These are phyloP conservation scores for Caenorhabditis sp. DNA, from an alignment of 2,888 invertebrate genomes.

Conservation along the genomic window DNA sequence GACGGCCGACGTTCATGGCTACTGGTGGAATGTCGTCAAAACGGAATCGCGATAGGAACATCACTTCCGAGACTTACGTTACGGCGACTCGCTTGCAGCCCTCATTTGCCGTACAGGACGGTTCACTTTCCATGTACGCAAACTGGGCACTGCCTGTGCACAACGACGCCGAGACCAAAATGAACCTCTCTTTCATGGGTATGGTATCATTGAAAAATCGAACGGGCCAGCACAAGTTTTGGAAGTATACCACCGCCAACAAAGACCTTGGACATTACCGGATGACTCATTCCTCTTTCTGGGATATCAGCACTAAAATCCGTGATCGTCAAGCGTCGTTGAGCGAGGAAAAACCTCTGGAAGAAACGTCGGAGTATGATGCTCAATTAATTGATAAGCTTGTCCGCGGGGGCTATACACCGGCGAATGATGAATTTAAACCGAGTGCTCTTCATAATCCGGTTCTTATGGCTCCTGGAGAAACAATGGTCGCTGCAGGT, in stretches of 20 bases:
- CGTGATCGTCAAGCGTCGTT: constrained; percentile 28
- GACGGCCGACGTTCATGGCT: constrained; percentile 55
- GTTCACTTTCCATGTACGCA: constrained; percentile 92
- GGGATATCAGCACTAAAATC: constrained; percentile 60
- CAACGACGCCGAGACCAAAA: constrained; percentile 63
- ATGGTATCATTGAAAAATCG: constrained; percentile 58
- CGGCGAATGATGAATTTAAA: too few relatives aligned
- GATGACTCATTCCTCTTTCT: constrained; percentile 77
- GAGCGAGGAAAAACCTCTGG: constrained; percentile 21
- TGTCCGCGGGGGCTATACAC: not conserved
- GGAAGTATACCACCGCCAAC: constrained; percentile 61
- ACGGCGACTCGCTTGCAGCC: constrained; percentile 94
- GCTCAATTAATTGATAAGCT: constrained; percentile 34
- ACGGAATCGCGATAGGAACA: constrained; percentile 47
- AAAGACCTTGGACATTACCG: constrained; percentile 60
- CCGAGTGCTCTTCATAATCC: too few relatives aligned
- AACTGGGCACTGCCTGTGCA: constrained; percentile 83
- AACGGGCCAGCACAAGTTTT: constrained; percentile 59
- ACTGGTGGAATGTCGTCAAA: constrained; percentile 21
- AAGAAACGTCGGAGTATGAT: constrained; percentile 22
- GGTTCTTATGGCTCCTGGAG: constrained; percentile 8
- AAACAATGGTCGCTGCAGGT: not conserved
- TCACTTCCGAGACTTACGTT: constrained; percentile 85
- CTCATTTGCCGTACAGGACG: constrained; percentile 86
- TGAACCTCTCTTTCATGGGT: constrained; percentile 69